Evolutionary conservation across 1,140 invertebrate genomes (phyloP), one percentile per base, ranked within the genome.

Genomic region (Pissodes strobi): DNA sequence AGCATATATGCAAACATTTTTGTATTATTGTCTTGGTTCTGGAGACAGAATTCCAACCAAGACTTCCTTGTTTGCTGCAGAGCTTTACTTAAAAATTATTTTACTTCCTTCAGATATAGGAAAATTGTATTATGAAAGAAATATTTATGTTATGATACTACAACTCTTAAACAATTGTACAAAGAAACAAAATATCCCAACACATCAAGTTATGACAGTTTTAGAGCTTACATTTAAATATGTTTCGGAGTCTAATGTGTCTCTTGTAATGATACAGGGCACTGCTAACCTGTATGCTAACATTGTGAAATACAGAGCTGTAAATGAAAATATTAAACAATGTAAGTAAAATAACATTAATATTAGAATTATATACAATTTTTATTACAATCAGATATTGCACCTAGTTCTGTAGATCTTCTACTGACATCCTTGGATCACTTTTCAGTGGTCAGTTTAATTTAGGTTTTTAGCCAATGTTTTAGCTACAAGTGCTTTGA

Each of bases 71-170:
- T 37, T 52, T 27, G 55, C 59, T 23, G 64, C 55, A 30, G 34
- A 49, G 18, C 38, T 69, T 8, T 69, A 66, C 48, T 49, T 69
- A 18, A 66, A 69, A 48, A 43, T 69, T 2, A 55, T 66, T 22
- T 41, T 43, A 5, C 9, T 69, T 10, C 59, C 64, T 45, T 30
- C 61, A 10, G 56, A 60, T 17, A 59, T 69, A 23, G 68, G 58
- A 23, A 66, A 66, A 49, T 43, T 66, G 25, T 69, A 65, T 60
- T 69, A 53, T 61, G 64, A 69, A 19, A 48, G 23, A n/a, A 62
- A 62, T 17, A 57, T 69, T 18, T 69, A 48, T 12, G 46, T 48
- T 30, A 22, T 52, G 19, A 18, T 53, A 10, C 41, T 65, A 23
- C 8, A 43, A 15, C 1, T 65, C 4, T 12, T 49, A 30, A 65